A percentile compares a stretch with the other conserved stretches of the same genome.
phyloP scores from a whole-genome alignment of 1,140 invertebrate species.

The Linepithema humile region DNA sequence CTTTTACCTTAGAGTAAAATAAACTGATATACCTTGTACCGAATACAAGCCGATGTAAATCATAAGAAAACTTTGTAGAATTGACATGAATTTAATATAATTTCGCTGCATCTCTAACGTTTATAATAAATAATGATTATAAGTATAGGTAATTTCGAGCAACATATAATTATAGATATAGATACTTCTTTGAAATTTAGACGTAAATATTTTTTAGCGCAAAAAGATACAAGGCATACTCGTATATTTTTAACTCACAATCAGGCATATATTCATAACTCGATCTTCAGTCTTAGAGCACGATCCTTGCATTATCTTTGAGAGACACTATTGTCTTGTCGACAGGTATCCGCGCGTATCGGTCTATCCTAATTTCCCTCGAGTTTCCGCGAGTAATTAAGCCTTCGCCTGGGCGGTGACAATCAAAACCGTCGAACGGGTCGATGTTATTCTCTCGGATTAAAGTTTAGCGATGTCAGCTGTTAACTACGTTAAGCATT shows the following conservation, averaged over 20 bases:
- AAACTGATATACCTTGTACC: not conserved
- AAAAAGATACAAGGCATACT: not conserved
- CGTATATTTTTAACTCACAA: not conserved
- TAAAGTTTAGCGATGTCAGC: conserved; percentile 55
- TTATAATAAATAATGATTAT: not conserved
- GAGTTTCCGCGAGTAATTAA: conserved; percentile 62
- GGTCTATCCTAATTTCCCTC: conserved; percentile 60
- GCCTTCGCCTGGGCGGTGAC: conserved; percentile 59
- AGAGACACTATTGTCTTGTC: not conserved
- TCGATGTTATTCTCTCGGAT: conserved; percentile 41
- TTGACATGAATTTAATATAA: not conserved
- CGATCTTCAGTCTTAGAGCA: not conserved
- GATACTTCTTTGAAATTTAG: not conserved
- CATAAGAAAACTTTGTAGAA: not conserved
- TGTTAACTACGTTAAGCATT: conserved; percentile 52
- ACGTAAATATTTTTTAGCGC: not conserved
- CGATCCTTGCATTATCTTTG: not conserved
- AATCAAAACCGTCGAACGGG: conserved; percentile 58
- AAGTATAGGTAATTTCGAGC: not conserved
- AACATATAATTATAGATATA: not conserved
- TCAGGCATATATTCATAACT: no score
- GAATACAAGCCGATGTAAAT: conserved; percentile 56
- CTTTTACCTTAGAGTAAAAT: conserved; percentile 27
- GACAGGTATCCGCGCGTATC: conserved; percentile 25
- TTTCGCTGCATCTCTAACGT: not conserved